These are phyloP conservation scores for Drosophila longiperda DNA, from an alignment of 2,888 invertebrate species.

Conservation along the genomic window DNA sequence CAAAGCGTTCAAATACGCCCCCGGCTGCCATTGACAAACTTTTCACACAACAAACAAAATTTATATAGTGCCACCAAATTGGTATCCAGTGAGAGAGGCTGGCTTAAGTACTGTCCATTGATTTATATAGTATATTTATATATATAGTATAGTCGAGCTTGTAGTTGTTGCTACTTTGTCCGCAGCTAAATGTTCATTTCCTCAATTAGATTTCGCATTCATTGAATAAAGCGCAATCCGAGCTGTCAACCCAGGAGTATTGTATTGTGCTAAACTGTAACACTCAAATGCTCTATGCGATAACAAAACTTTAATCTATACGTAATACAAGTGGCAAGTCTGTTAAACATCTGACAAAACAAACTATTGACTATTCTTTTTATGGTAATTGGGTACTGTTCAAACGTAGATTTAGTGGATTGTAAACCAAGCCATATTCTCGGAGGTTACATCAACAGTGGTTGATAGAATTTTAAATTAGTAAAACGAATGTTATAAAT, in stretches of 20 bases:
- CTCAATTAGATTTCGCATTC: conserved; percentile 69
- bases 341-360: background rate
- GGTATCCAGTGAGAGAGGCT: conserved; percentile 31
- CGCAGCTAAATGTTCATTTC: conserved; percentile 72
- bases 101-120: conserved; percentile 20
- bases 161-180: conserved; percentile 19
- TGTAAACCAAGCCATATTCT: background rate
- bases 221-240: conserved; percentile 36
- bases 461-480: background rate
- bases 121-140: background rate
- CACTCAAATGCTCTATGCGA: conserved; percentile 35
- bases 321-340: conserved; percentile 51
- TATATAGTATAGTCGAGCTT: background rate
- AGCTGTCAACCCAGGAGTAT: conserved; percentile 14
- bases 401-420: background rate
- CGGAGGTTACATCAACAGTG: background rate
- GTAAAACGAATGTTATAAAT: conserved; percentile 10
- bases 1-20: conserved; percentile 43
- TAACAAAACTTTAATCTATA: conserved; percentile 45
- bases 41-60: conserved; percentile 14
- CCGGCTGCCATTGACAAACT: conserved; percentile 28
- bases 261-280: conserved; percentile 38
- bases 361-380: background rate
- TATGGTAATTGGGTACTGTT: background rate
- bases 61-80: conserved; percentile 34